Evolutionary conservation across 2,888 invertebrate genomes (phyloP).

Genomic region (Apoderus coryli): DNA sequence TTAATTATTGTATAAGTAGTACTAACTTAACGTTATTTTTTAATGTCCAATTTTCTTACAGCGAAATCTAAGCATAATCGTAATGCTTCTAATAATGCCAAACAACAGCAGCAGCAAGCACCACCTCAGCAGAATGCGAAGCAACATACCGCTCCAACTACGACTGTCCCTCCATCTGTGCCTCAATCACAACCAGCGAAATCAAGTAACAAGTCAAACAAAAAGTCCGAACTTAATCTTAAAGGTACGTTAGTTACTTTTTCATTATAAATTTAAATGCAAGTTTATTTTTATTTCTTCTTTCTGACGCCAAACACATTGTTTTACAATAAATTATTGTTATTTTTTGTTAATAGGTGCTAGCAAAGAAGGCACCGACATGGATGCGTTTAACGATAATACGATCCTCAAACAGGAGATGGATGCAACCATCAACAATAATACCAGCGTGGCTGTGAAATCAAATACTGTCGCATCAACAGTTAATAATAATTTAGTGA

Average conservation of each 20-base stretch:
- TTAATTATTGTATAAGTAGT: not conserved
- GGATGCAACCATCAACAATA: constrained; percentile 2
- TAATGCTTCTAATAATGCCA: constrained; percentile 16
- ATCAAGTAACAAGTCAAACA: constrained; percentile 35
- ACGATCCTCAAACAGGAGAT: constrained; percentile 15
- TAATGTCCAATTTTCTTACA: constrained; percentile 18
- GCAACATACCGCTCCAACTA: constrained; percentile 13
- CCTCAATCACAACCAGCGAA: constrained; percentile 34
- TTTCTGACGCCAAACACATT: too few relatives aligned
- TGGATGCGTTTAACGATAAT: constrained; percentile 40
- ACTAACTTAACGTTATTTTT: too few relatives aligned
- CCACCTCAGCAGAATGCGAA: constrained; percentile 13
- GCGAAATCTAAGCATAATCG: constrained; percentile 29
- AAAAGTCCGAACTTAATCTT: constrained; percentile 38
- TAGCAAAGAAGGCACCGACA: constrained; percentile 44
- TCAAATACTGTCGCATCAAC: too few relatives aligned
- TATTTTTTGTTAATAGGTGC: too few relatives aligned
- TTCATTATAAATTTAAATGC: too few relatives aligned
- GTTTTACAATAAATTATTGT: too few relatives aligned
- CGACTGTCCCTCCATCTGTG: constrained; percentile 16
- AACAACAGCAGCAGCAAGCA: constrained; percentile 15
- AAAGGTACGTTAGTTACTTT: too few relatives aligned
- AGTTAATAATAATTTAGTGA: too few relatives aligned
- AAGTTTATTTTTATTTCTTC: too few relatives aligned
- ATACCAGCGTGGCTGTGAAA: constrained; percentile 1